Evolutionary conservation across 2,888 invertebrate species (phyloP).

Genomic region (Amblyjoppa fuscipennis): DNA sequence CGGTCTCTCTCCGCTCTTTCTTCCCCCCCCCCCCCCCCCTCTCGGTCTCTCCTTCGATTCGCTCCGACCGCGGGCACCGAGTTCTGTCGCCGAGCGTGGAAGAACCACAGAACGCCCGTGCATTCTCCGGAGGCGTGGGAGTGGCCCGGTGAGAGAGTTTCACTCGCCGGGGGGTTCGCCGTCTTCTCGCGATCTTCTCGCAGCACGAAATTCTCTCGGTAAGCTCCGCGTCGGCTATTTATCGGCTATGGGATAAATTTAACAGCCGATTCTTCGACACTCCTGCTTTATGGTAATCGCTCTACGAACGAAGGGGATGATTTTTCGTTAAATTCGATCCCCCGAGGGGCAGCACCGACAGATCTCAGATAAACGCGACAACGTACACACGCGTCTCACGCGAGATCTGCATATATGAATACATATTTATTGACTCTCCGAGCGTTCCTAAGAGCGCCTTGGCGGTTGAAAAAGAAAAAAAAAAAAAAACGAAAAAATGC

Average conservation of each 20-base stretch:
- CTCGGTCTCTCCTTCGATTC: constrained; percentile 41
- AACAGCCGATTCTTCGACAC: constrained; percentile 58
- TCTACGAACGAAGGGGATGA: constrained; percentile 36
- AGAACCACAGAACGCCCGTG: constrained; percentile 10
- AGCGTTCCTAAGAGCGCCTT: not conserved
- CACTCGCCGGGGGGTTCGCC: constrained; percentile 59
- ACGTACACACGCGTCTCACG: constrained; percentile 2
- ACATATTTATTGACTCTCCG: constrained; percentile 5
- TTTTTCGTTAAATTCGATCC: constrained; percentile 33
- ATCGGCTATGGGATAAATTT: constrained; percentile 54
- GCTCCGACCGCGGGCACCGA: constrained; percentile 25
- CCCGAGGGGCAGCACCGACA: not conserved
- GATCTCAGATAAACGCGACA: constrained; percentile 38
- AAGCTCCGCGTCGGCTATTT: constrained; percentile 18
- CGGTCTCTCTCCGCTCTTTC: constrained; percentile 14
- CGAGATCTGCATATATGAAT: constrained; percentile 20
- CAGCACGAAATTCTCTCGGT: not conserved
- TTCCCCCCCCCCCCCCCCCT: constrained; percentile 6
- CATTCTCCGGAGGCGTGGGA: constrained; percentile 70
- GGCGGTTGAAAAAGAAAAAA: not conserved
- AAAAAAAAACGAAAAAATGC: not conserved
- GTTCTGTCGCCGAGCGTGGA: constrained; percentile 31
- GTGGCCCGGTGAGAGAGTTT: constrained; percentile 58
- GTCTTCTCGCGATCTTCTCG: constrained; percentile 25
- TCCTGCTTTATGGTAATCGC: constrained; percentile 58